phyloP scores from a whole-genome alignment of 2,797 vertebrate species.

The Pipistrellus pipistrellus region DNA sequence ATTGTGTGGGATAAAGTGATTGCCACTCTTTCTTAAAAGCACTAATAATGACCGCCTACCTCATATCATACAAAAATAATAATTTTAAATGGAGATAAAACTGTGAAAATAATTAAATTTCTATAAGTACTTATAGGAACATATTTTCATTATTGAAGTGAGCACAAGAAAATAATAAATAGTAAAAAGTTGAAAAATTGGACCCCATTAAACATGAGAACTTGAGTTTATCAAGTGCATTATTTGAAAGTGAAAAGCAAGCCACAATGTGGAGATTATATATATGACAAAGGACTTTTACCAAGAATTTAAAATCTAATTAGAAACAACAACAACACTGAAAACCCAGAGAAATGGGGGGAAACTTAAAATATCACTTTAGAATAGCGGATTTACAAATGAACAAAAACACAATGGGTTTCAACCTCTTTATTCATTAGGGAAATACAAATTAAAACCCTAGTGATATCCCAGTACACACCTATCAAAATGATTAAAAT shows the following conservation, averaged over 20 bases:
- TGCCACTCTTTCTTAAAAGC: not conserved
- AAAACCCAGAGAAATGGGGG: not conserved
- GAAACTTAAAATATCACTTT: not conserved
- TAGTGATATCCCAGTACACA: not conserved
- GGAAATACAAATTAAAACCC: not conserved
- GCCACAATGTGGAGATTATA: no score
- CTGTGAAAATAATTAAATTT: not conserved
- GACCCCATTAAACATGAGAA: not conserved
- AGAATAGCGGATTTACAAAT: not conserved
- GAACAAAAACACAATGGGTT: not conserved
- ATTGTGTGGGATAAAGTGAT: not conserved
- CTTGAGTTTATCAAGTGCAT: not conserved
- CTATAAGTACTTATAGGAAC: not conserved
- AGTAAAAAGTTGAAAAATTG: not conserved
- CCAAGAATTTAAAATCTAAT: not conserved
- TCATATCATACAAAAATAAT: not conserved
- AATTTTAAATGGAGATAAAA: not conserved
- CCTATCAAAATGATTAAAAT: not conserved
- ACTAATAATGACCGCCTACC: not conserved
- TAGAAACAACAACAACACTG: not conserved
- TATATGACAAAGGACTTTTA: not conserved
- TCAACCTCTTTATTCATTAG: not conserved
- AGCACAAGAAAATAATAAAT: not conserved
- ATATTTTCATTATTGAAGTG: not conserved
- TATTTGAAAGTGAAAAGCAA: not conserved